These are phyloP conservation scores for Phylloscopus trochilus DNA, from an alignment of 2,113 vertebrate species.

Conservation along the genomic window DNA sequence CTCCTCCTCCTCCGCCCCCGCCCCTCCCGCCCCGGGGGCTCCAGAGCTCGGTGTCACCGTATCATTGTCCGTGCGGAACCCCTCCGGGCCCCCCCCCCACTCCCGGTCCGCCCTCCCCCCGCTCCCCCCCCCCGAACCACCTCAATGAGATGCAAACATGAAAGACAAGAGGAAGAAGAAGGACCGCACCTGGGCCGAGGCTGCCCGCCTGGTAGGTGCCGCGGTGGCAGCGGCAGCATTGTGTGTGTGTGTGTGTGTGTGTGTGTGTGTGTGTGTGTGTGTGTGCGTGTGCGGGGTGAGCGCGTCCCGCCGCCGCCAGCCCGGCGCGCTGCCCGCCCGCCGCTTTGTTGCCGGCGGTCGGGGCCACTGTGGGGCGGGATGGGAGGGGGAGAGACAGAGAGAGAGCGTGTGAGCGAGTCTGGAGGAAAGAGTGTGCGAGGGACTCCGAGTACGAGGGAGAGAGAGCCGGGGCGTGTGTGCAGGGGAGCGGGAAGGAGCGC, in stretches of 20 bases:
- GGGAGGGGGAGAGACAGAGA: background rate
- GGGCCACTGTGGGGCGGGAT: conserved; percentile 54
- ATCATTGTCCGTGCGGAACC: too few relatives aligned
- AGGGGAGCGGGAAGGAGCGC: background rate
- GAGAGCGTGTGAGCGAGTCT: background rate
- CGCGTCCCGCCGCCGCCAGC: conserved; percentile 31
- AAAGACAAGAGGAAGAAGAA: conserved; percentile 88
- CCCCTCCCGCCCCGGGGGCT: too few relatives aligned
- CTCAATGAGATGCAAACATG: conserved; percentile 83
- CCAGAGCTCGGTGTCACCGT: too few relatives aligned
- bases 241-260: background rate
- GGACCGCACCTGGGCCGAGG: conserved; percentile 87
- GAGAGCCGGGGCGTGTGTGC: background rate
- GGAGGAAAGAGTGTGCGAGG: background rate
- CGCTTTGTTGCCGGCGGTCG: conserved; percentile 69
- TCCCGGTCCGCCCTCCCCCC: too few relatives aligned
- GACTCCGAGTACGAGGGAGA: background rate
- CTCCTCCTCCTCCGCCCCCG: too few relatives aligned
- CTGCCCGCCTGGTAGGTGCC: conserved; percentile 83
- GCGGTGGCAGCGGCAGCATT: background rate
- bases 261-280: too few relatives aligned
- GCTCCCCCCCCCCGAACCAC: conserved; percentile 30
- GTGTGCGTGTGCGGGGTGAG: background rate
- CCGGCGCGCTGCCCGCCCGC: conserved; percentile 42
- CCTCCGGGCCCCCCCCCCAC: too few relatives aligned